A percentile compares a stretch with the other conserved stretches of the same genome.
These are phyloP conservation scores for Cherax quadricarinatus DNA, from an alignment of 1,140 invertebrate genomes.

Conservation along the genomic window DNA sequence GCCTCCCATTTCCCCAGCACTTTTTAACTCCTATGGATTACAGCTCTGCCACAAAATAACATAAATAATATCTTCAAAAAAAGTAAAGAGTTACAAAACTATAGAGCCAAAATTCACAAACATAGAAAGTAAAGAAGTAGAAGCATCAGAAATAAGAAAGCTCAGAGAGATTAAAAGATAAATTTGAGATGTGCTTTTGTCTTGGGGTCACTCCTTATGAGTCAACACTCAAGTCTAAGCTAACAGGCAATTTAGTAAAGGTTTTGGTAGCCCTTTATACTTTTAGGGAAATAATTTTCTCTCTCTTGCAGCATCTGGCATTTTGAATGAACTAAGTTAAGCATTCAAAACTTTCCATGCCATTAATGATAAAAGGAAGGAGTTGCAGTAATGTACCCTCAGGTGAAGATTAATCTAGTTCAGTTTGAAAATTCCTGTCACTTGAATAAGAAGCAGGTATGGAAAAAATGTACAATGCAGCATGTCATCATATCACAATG, in stretches of 20 bases:
- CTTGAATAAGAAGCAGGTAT: constrained; percentile 17
- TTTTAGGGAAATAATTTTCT: not conserved
- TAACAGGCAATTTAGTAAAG: not conserved
- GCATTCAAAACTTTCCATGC: constrained; percentile 49
- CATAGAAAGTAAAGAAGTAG: not conserved
- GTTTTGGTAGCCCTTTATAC: not conserved
- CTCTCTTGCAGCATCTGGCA: not conserved
- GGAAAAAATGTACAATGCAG: constrained; percentile 19
- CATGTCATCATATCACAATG: not conserved
- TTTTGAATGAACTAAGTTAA: not conserved
- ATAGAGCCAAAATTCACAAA: not conserved
- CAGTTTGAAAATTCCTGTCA: constrained; percentile 32
- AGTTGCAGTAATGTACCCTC: not conserved
- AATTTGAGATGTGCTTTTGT: not conserved
- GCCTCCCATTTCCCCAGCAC: no score
- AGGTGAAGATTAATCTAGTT: constrained; percentile 14
- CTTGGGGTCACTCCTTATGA: not conserved
- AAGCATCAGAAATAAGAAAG: constrained; percentile 2
- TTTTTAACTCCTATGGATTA: no score
- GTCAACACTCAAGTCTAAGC: not conserved
- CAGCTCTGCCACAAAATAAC: no score
- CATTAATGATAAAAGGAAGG: constrained; percentile 21
- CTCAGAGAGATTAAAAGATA: not conserved
- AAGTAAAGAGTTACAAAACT: not conserved
- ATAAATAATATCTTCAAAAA: not conserved